Base-by-base conservation (phyloP, 2,797 vertebrate species). In the Erithacus rubecula region DNA sequence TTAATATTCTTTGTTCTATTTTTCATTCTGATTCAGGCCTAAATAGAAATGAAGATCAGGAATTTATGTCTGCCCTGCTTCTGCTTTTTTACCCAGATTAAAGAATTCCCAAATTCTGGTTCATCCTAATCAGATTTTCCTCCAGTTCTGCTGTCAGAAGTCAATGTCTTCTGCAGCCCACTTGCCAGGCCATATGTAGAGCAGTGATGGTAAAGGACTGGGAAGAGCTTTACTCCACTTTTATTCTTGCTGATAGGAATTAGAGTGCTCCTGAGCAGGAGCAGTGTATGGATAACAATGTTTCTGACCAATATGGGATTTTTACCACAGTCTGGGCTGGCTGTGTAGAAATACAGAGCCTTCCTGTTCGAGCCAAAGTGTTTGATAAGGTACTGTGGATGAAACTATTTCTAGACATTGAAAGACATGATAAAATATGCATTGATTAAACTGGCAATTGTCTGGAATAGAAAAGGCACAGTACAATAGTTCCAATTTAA, bases 381-480 rank as follows among this genome's bases (percentile, higher is more conserved):
- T 47, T 51, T 82, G 53, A 62, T 18, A 64, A 87, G 55, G 39
- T 41, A 53, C 64, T 41, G 75, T 32, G 53, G 49, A 53, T 18
- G 7, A 47, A 71, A 67, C 58, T 69, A 30, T 65, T 91, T 46
- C 84, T 49, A 83, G 79, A 23, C 64, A 41, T 65, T 58, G 36
- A 37, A 71, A 74, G 79, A 24, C 55, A 15, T n/a, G 82, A 83
- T 58, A 56, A 83, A 91, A 80, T 29, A 43, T 81, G 46, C 79
- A 49, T 34, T 89, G 64, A 92, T 91, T 87, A 94, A 52, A 46
- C 80, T 78, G 76, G 41, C 65, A 86, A 27, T 95, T 90, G 89
- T 83, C 87, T 87, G 11, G 72, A 81, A 74, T 68, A 70, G 72
- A 85, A 94, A 77, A 86, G 82, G 83, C 91, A 90, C 84, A 60